Evolutionary conservation across 2,113 vertebrate species (phyloP).

Genomic region (Dendrocopos noguchii): DNA sequence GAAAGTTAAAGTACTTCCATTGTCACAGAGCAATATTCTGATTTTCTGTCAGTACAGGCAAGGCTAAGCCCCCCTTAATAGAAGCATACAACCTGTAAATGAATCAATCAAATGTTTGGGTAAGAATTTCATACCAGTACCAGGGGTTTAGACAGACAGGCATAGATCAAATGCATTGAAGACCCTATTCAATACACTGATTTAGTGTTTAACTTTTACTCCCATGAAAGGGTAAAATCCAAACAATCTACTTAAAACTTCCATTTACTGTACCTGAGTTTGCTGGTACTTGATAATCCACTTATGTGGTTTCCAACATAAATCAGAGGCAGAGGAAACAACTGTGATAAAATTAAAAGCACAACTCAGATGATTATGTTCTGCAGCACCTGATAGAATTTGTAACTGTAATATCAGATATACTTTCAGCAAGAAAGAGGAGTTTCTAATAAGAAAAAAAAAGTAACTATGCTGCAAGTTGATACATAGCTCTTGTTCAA

Average conservation of each 20-base stretch:
- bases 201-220: background rate
- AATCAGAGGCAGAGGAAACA: constrained; percentile 83
- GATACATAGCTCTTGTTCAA: background rate
- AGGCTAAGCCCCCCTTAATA: background rate
- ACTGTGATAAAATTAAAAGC: constrained; percentile 70
- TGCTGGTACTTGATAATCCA: constrained; percentile 81
- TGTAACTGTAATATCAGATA: background rate
- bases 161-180: background rate
- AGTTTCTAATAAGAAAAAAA: background rate
- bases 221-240: background rate
- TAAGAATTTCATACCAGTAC: background rate
- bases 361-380: constrained; percentile 31
- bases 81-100: background rate
- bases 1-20: background rate
- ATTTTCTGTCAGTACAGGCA: background rate
- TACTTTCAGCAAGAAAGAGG: background rate
- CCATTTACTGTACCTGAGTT: constrained; percentile 77
- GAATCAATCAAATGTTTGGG: background rate
- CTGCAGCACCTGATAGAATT: background rate
- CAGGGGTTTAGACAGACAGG: background rate
- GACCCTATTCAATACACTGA: background rate
- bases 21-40: background rate
- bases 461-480: background rate
- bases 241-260: background rate
- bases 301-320: constrained; percentile 83